These are phyloP conservation scores for Acarapis woodi DNA, from an alignment of 1,140 invertebrate genomes.

Conservation along the genomic window DNA sequence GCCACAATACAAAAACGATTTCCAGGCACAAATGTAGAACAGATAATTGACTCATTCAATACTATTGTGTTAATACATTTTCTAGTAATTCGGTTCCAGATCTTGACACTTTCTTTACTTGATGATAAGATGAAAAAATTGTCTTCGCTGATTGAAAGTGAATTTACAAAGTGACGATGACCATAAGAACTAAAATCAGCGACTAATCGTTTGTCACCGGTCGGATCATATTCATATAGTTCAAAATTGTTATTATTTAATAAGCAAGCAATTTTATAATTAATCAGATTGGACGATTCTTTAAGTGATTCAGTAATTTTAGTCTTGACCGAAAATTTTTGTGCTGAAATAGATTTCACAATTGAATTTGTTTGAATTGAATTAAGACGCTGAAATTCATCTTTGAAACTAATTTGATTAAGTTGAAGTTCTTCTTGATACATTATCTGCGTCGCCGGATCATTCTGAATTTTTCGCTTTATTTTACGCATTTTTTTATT, in stretches of 20 bases:
- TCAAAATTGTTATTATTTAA: slow-evolving; percentile 22
- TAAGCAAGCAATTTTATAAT: slow-evolving; percentile 17
- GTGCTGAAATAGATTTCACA: slow-evolving; percentile 31
- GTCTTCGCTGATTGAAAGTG: slow-evolving; percentile 65
- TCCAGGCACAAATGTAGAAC: slow-evolving; percentile 55
- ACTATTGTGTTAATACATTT: slow-evolving; percentile 44
- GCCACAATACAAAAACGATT: slow-evolving; percentile 69
- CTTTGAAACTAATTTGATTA: slow-evolving; percentile 20
- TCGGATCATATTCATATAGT: slow-evolving; percentile 11
- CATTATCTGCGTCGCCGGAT: background rate
- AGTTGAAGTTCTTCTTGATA: slow-evolving; percentile 7
- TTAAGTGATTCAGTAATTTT: too few relatives aligned
- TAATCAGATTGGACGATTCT: too few relatives aligned
- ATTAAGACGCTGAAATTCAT: slow-evolving; percentile 39
- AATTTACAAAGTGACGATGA: slow-evolving; percentile 60
- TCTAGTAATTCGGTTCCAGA: slow-evolving; percentile 63
- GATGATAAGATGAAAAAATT: slow-evolving; percentile 42
- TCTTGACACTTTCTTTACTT: slow-evolving; percentile 53
- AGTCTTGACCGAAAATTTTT: too few relatives aligned
- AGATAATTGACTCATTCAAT: slow-evolving; percentile 30
- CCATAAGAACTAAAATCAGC: slow-evolving; percentile 34
- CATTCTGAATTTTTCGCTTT: slow-evolving; percentile 6
- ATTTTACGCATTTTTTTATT: slow-evolving; percentile 46
- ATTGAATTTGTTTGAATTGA: slow-evolving; percentile 37
- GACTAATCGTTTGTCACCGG: slow-evolving; percentile 28